Percentiles rank a stretch among this genome's conserved stretches.
Evolutionary conservation across 2,113 vertebrate species (phyloP).

Genomic region (Elaphurus davidianus): DNA sequence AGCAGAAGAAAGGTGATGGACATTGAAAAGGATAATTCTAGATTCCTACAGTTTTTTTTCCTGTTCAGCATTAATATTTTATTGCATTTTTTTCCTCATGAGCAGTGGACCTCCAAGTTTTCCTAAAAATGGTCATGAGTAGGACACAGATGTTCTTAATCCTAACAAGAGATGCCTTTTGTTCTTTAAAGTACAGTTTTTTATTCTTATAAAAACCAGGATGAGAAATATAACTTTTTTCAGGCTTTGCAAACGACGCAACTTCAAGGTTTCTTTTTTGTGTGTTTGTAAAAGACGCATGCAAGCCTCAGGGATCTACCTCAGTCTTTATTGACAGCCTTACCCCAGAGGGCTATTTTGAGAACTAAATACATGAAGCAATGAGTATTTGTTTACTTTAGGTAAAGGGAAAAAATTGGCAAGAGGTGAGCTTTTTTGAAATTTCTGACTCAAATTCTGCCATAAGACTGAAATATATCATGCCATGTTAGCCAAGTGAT

Average conservation of each 20-base stretch:
- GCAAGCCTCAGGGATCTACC: background rate
- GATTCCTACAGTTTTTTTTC: background rate
- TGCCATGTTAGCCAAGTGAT: background rate
- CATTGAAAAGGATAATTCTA: constrained; percentile 1
- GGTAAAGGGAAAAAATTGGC: background rate
- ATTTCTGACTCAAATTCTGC: background rate
- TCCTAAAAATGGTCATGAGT: constrained; percentile 37
- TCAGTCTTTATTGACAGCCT: background rate
- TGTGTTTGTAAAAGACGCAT: background rate
- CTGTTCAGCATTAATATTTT: background rate
- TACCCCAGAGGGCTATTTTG: background rate
- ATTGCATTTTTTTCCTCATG: background rate
- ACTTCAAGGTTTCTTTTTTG: constrained; percentile 11
- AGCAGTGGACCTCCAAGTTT: background rate
- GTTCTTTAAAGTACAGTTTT: constrained; percentile 14
- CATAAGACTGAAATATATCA: background rate
- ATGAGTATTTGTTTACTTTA: constrained; percentile 13
- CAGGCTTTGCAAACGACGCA: background rate
- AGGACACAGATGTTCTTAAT: constrained; percentile 40
- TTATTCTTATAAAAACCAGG: background rate
- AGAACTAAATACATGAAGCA: background rate
- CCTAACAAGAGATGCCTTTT: background rate
- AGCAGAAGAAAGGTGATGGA: background rate
- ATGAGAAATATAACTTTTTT: background rate
- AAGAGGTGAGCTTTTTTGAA: constrained; percentile 16